Percentiles rank a stretch among this genome's conserved stretches.
These are phyloP conservation scores for Cottoperca gobio DNA, from an alignment of 2,797 vertebrate genomes.

Conservation along the genomic window DNA sequence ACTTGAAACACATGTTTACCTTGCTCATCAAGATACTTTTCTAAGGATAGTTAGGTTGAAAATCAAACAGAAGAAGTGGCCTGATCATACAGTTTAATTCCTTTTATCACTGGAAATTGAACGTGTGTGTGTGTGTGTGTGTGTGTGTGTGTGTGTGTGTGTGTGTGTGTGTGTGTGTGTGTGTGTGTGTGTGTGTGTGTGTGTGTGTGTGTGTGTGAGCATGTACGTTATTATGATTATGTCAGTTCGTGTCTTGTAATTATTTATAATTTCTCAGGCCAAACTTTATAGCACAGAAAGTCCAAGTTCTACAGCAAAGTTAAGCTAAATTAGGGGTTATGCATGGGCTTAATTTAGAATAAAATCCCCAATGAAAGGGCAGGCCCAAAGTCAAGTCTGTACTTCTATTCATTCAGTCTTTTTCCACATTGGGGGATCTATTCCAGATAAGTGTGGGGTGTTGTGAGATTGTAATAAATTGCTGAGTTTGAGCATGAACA, in stretches of 20 bases:
- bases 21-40: constrained; percentile 8
- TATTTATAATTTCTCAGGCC: too few relatives aligned
- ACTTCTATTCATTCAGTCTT: constrained; percentile 30
- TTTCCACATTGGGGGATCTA: constrained; percentile 19
- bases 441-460: constrained; percentile 12
- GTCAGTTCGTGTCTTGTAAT: too few relatives aligned
- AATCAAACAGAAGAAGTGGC: neutral
- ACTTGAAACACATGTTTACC: constrained; percentile 4
- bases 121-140: too few relatives aligned
- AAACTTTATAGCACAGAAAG: neutral
- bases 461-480: constrained; percentile 8
- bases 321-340: neutral
- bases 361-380: neutral
- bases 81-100: neutral
- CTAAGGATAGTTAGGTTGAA: neutral
- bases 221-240: too few relatives aligned
- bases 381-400: constrained; percentile 11
- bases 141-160: too few relatives aligned
- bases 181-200: too few relatives aligned
- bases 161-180: too few relatives aligned
- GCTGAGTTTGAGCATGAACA: constrained; percentile 12
- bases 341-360: constrained; percentile 19
- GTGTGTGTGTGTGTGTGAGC: too few relatives aligned
- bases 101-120: neutral
- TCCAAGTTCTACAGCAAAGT: neutral